Evolutionary conservation across 2,113 vertebrate genomes (phyloP).

Genomic region (Aegotheles bennettii): DNA sequence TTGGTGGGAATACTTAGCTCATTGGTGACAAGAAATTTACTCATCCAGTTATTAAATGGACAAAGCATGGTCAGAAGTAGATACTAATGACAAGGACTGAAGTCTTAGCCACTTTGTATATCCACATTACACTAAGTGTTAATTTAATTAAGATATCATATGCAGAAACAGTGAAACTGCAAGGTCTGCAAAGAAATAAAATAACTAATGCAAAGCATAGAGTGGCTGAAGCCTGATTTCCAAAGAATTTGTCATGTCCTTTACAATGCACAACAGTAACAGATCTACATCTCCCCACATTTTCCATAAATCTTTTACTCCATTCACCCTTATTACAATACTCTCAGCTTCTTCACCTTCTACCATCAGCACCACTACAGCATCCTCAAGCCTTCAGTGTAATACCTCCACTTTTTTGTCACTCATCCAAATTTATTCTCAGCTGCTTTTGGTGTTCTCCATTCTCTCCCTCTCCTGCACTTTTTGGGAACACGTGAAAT

Average conservation of each 20-base stretch:
- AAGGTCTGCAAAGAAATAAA: not conserved
- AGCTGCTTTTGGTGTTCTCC: not conserved
- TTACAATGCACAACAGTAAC: not conserved
- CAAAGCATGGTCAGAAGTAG: not conserved
- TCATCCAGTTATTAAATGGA: not conserved
- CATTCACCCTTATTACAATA: not conserved
- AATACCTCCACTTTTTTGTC: not conserved
- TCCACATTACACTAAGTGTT: not conserved
- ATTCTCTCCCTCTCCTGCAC: not conserved
- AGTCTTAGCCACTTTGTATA: not conserved
- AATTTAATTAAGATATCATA: not conserved
- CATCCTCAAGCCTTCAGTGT: not conserved
- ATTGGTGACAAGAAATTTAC: not conserved
- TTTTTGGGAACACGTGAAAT: not conserved
- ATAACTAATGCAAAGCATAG: not conserved
- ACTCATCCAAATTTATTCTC: not conserved
- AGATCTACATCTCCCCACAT: not conserved
- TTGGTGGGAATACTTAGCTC: not conserved
- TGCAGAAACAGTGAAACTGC: not conserved
- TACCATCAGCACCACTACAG: not conserved
- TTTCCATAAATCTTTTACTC: not conserved
- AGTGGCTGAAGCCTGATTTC: not conserved
- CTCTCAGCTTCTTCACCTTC: not conserved
- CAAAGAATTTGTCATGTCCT: not conserved
- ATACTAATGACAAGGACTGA: not conserved